A percentile compares a stretch with the other conserved stretches of the same genome.
Conservation (phyloP, 2,113 vertebrate genomes). For the Porphyrio hochstetteri region DNA sequence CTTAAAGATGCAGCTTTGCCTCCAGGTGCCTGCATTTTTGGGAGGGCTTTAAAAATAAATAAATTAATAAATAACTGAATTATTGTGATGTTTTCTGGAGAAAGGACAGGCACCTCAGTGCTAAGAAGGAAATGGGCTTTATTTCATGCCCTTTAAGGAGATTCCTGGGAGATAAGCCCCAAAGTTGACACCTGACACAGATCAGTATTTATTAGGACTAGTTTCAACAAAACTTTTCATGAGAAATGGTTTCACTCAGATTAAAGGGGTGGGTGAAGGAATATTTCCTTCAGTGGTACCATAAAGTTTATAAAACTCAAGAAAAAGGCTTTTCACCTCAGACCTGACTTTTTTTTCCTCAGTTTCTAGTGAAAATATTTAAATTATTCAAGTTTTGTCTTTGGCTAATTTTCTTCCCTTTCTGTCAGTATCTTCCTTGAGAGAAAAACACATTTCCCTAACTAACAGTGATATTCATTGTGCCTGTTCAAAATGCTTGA, state of each 20-base stretch:
- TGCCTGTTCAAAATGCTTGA: background rate
- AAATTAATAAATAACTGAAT: background rate
- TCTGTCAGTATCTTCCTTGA: background rate
- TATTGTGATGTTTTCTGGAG: background rate
- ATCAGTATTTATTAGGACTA: background rate
- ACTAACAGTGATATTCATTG: background rate
- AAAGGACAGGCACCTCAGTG: background rate
- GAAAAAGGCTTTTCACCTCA: background rate
- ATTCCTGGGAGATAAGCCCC: background rate
- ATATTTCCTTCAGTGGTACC: background rate
- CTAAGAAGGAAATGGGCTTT: background rate
- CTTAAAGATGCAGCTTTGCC: slow-evolving; percentile 18
- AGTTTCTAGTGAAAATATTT: background rate
- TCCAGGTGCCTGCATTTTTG: background rate
- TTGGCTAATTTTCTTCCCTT: background rate
- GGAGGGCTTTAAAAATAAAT: background rate
- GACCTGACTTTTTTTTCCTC: background rate
- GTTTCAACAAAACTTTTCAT: background rate
- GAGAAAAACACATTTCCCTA: background rate
- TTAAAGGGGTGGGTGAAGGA: background rate
- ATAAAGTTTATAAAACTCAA: background rate
- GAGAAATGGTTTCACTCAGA: background rate
- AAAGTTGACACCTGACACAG: background rate
- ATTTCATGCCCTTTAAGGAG: background rate
- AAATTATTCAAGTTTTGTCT: background rate